Evolutionary conservation across 53 echinoderm and acorn worm genomes (phyloP).

Genomic region (Temnopleurus reevesii): DNA sequence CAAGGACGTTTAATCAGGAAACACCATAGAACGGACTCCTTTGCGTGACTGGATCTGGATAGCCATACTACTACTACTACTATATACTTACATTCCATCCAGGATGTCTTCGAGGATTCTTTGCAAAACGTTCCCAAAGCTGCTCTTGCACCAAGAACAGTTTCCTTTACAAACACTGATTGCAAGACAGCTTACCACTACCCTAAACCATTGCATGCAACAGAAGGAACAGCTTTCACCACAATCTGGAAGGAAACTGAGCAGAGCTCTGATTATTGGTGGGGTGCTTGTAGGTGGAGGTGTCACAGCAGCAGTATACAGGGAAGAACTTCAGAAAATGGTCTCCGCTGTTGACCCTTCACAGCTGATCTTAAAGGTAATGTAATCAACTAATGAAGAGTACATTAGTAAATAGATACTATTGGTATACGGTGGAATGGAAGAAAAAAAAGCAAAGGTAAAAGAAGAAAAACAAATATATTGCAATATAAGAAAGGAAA

Average conservation of each 20-base stretch:
- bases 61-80: too few species aligned
- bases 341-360: not conserved
- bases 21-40: too few species aligned
- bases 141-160: not conserved
- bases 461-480: too few species aligned
- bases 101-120: not conserved
- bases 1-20: too few species aligned
- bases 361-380: conserved; percentile 6
- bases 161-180: not conserved
- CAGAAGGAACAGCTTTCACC: not conserved
- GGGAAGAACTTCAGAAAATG: not conserved
- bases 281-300: not conserved
- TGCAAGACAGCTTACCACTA: not conserved
- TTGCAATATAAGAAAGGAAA: too few species aligned
- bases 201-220: too few species aligned
- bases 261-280: not conserved
- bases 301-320: not conserved
- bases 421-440: too few species aligned
- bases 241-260: not conserved
- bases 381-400: too few species aligned
- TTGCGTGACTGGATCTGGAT: too few species aligned
- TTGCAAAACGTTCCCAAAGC: not conserved
- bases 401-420: too few species aligned
- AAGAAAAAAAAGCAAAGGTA: too few species aligned
- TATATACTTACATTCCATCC: too few species aligned